Percentiles rank a stretch among this genome's conserved stretches.
Evolutionary conservation across 1,140 invertebrate species (phyloP).

Genomic region (Eufriesea mexicana): DNA sequence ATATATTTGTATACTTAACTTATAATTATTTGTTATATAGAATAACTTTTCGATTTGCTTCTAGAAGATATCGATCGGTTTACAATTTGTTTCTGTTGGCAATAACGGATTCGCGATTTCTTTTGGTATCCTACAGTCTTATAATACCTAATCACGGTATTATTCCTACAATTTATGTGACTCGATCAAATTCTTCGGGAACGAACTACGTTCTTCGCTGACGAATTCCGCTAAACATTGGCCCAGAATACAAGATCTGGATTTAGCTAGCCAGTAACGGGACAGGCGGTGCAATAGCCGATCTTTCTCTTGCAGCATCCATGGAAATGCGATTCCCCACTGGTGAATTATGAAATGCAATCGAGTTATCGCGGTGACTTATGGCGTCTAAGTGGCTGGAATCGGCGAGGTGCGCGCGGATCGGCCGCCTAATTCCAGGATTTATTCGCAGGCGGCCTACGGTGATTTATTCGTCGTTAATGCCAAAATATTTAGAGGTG

Average conservation of each 20-base stretch:
- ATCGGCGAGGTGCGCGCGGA: slow-evolving; percentile 10
- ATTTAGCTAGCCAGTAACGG: background rate
- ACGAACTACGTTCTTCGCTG: no score
- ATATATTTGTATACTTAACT: no score
- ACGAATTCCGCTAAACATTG: background rate
- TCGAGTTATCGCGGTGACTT: slow-evolving; percentile 35
- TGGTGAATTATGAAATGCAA: slow-evolving; percentile 46
- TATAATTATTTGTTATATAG: no score
- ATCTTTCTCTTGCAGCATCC: background rate
- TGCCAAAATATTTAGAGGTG: slow-evolving; percentile 75
- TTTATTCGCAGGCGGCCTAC: slow-evolving; percentile 50
- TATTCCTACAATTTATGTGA: no score
- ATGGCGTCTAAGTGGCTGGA: slow-evolving; percentile 21
- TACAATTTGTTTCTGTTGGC: no score
- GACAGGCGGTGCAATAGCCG: background rate
- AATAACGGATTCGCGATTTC: no score
- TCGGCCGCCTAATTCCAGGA: slow-evolving; percentile 55
- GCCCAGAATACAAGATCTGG: background rate
- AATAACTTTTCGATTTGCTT: no score
- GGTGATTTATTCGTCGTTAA: slow-evolving; percentile 69
- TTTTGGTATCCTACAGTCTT: no score
- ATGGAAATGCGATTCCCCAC: background rate
- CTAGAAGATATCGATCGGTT: no score
- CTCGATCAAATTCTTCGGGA: no score
- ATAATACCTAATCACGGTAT: no score